Conservation (phyloP, 1,140 invertebrate species). For the Lepidostoma basale region DNA sequence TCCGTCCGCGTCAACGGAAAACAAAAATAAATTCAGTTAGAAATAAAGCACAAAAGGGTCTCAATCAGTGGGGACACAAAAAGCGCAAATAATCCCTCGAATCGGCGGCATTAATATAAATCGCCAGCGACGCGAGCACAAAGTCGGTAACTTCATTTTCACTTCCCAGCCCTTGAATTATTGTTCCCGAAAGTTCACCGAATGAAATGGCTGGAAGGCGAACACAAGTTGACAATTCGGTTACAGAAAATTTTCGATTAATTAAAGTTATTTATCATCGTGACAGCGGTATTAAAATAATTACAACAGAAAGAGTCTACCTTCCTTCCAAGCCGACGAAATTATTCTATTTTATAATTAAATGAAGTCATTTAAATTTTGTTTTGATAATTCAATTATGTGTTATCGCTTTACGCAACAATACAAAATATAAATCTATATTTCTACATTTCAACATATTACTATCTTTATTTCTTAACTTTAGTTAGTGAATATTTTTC, state of each 20-base stretch:
- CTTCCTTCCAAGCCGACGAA: too few relatives aligned
- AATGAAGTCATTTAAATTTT: too few relatives aligned
- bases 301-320: too few relatives aligned
- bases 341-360: too few relatives aligned
- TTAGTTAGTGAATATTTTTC: too few relatives aligned
- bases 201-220: neutral
- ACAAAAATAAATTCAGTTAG: conserved; percentile 14
- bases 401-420: too few relatives aligned
- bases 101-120: conserved; percentile 6
- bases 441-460: too few relatives aligned
- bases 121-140: neutral
- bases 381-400: too few relatives aligned
- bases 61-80: neutral
- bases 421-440: too few relatives aligned
- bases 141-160: conserved; percentile 15
- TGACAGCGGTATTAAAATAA: neutral
- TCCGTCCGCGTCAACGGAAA: neutral
- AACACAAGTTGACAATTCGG: neutral
- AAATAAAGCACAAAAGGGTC: neutral
- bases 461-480: too few relatives aligned
- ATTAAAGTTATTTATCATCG: too few relatives aligned
- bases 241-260: neutral
- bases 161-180: neutral
- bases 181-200: conserved; percentile 3
- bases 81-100: conserved; percentile 9